Percentiles rank a stretch among this genome's conserved stretches.
Conservation (phyloP, 2,797 vertebrate genomes). For the Onychomys leucogaster region DNA sequence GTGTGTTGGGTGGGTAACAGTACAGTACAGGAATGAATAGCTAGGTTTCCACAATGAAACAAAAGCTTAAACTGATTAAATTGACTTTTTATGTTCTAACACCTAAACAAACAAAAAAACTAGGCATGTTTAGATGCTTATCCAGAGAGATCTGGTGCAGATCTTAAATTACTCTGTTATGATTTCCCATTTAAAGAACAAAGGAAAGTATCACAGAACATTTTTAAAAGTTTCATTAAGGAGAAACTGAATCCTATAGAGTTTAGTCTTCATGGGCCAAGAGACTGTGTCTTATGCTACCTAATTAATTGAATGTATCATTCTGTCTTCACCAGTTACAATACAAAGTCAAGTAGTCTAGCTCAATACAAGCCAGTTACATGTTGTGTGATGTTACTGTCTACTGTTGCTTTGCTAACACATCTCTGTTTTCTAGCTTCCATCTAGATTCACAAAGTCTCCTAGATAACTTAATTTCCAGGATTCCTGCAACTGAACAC, state of each 20-base stretch:
- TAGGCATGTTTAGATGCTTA: neutral
- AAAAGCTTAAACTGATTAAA: neutral
- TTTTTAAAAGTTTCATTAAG: conserved; percentile 21
- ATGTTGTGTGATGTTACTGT: neutral
- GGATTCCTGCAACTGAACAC: conserved; percentile 8
- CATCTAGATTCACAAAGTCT: conserved; percentile 41
- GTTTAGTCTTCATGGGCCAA: neutral
- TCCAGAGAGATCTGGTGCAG: neutral
- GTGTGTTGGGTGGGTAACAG: neutral
- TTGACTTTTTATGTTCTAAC: neutral
- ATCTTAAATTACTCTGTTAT: neutral
- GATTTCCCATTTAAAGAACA: conserved; percentile 20
- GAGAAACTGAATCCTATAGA: neutral
- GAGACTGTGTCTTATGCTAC: neutral
- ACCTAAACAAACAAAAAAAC: neutral
- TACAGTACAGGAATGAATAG: neutral
- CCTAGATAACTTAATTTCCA: conserved; percentile 57
- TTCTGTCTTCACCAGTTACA: neutral
- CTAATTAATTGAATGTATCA: neutral
- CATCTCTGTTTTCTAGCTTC: neutral
- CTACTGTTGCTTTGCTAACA: neutral
- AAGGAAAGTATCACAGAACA: neutral
- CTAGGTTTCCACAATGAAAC: conserved; percentile 7
- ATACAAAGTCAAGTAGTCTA: neutral
- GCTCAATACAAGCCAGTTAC: too few relatives aligned